Base-by-base conservation (phyloP, 2,888 invertebrate species). In the Cyclophora albipunctata region DNA sequence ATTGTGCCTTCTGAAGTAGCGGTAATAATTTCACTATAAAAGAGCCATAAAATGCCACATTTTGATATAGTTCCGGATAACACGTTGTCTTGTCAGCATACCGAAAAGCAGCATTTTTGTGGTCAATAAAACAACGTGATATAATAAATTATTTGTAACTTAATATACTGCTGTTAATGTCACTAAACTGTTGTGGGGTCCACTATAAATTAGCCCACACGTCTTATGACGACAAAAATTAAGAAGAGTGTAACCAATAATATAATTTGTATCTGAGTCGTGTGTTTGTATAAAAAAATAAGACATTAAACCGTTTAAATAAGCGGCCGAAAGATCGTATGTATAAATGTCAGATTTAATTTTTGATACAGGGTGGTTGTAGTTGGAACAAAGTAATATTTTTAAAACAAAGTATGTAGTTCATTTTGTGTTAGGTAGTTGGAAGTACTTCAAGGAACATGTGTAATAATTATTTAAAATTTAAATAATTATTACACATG, bases 301-400 rank as follows among this genome's bases (percentile, higher is more conserved):
- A 69, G 81, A 79, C 75, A 37, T 77, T 82, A 82, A 82, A 81
- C 79, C 81, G 78, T 61, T 64, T 76, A 80, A 83, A 84, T 83
- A 84, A 78, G 83, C 77, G 74, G 75, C 72, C 67, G 71, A 63
- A 71, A 69, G 74, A 73, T 70, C 67, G 76, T 71, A 78, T 77
- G 83, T 77, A 68, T 76, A 76, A 77, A 76, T 69, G 83, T 84
- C 85, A 80, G 82, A 83, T 84, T 84, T 83, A 63, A 79, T 82
- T 79, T 78, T 75, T 5, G 37, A 5, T 37, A 37, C 37, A 5
- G 37, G 4, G 37, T 37, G 4, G 20, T 75, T 69, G 60, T 64
- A 61, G 63, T 68, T 73, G 65, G 73, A 62, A 34, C 47, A 67
- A 49, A 35, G 7, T 5, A 41, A 43, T 7, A 5, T 6, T 7